Percentiles rank a stretch among this genome's conserved stretches.
These are phyloP conservation scores for Danio jaintianensis DNA, from an alignment of 2,797 vertebrate species.

Conservation along the genomic window DNA sequence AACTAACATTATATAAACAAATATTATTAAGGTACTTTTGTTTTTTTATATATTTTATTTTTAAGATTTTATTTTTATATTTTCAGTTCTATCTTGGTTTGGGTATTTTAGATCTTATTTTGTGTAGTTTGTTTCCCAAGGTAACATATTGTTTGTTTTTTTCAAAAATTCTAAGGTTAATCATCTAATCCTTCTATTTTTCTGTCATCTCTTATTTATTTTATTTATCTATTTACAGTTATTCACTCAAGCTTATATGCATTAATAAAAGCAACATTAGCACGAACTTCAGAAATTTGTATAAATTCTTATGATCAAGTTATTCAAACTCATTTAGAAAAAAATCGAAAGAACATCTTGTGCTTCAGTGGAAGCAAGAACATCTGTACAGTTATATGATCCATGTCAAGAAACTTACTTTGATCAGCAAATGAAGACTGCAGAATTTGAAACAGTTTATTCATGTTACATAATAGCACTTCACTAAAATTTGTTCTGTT, in stretches of 20 bases:
- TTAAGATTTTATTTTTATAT: no score
- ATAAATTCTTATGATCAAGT: neutral
- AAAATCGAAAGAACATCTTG: neutral
- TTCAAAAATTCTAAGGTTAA: neutral
- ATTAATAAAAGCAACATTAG: neutral
- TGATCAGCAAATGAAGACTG: neutral
- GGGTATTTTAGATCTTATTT: neutral
- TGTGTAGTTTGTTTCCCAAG: no score
- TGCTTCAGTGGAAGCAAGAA: neutral
- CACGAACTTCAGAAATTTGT: neutral
- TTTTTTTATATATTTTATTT: no score
- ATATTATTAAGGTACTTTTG: no score
- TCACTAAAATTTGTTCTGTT: neutral
- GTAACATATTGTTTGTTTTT: neutral
- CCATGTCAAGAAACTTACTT: neutral
- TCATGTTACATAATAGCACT: neutral
- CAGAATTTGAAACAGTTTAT: neutral
- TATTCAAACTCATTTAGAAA: neutral
- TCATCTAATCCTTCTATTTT: neutral
- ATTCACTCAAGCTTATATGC: neutral
- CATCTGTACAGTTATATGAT: neutral
- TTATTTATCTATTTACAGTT: no score
- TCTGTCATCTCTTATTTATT: no score
- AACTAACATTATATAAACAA: no score
- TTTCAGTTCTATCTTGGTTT: no score